Evolutionary conservation across 2,797 vertebrate species (phyloP), one percentile per base, ranked within the genome.

Genomic region (Thripadectes ignobilis): DNA sequence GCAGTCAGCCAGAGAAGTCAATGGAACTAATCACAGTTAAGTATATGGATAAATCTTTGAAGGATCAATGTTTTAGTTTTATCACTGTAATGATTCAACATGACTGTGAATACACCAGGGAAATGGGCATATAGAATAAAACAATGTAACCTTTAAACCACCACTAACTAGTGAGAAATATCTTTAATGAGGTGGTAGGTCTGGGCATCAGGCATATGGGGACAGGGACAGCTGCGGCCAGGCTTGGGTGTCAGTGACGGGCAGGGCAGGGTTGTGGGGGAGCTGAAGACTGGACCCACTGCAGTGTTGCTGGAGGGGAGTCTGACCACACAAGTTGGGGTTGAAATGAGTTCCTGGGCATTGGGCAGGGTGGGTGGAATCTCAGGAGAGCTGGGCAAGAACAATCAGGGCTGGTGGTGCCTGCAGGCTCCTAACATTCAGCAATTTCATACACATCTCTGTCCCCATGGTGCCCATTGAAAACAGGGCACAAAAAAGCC

Each of bases 341-440:
- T 14, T 89, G 49, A 78, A 66, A 32, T 41, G 24, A 7, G 3
- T 34, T 67, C 20, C 34, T 65, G 29, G 13, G 11, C 9, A 9
- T 19, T 57, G 13, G 7, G 17, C 14, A 52, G 2, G 2, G 3
- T 26, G 0, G 1, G 4, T 6, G 2, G 7, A 77, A 9, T 23
- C 20, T 43, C 30, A 13, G 14, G 4, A 10, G 3, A 2, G 1
- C 3, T 68, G 19, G 9, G 7, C 23, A 76, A 57, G 24, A 5
- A 14, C 24, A 46, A 1, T 32, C 10, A 15, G 10, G 14, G 5
- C 11, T 73, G 43, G 5, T 49, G 14, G 10, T 39, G 13, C 14
- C 59, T 58, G 19, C 16, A 46, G 30, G 6, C 23, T 77, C 24
- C 43, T 57, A 45, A 54, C 6, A 26, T 15, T 65, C 3, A 46